These are phyloP conservation scores for Eurystomus glaucurus DNA, from an alignment of 2,797 vertebrate genomes.

Conservation along the genomic window DNA sequence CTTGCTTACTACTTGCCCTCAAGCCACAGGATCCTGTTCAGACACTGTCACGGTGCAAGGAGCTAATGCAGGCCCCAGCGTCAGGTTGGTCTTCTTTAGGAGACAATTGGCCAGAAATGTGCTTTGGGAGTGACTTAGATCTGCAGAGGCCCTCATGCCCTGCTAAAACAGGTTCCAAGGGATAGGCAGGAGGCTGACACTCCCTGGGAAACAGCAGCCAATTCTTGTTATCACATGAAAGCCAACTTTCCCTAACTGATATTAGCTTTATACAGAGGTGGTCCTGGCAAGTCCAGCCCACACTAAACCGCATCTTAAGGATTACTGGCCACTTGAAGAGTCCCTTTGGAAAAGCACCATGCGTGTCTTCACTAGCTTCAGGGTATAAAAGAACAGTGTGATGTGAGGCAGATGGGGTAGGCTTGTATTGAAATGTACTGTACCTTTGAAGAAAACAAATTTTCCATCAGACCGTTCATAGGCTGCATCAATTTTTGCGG, in stretches of 20 bases:
- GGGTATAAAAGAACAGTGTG: neutral
- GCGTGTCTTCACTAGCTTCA: neutral
- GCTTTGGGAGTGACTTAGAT: neutral
- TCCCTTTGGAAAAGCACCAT: fast-evolving
- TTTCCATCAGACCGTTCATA: conserved; percentile 97
- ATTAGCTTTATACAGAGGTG: neutral
- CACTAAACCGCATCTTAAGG: neutral
- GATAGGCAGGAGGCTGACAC: neutral
- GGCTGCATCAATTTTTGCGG: conserved; percentile 94
- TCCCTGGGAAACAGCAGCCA: neutral
- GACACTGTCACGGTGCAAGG: neutral
- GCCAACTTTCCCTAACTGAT: neutral
- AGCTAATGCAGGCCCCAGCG: neutral
- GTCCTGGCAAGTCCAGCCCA: neutral
- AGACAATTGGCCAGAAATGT: neutral
- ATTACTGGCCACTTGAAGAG: neutral
- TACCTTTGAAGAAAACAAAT: conserved; percentile 99
- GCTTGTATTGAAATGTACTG: neutral
- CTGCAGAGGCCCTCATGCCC: neutral
- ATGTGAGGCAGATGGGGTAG: neutral
- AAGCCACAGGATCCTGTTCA: neutral
- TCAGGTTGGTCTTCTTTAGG: neutral
- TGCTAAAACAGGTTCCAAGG: neutral
- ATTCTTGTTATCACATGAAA: neutral
- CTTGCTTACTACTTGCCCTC: neutral